Percentiles rank a stretch among this genome's conserved stretches.
Evolutionary conservation across 1,140 invertebrate genomes (phyloP).

Genomic region (Oedothorax gibbosus): DNA sequence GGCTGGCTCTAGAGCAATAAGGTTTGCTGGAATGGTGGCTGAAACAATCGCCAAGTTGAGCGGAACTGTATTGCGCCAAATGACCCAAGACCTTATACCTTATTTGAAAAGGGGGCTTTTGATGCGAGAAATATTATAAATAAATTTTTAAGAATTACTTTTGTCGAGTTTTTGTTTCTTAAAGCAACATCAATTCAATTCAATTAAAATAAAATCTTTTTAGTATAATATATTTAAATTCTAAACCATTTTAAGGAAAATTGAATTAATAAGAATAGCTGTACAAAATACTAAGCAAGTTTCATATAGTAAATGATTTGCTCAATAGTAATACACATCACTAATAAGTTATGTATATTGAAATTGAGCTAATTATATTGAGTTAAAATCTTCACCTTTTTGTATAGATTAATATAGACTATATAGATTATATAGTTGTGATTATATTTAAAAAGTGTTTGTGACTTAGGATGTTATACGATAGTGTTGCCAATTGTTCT

Average conservation of each 20-base stretch:
- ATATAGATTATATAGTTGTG: too few relatives aligned
- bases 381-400: background rate
- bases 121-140: background rate
- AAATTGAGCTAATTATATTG: too few relatives aligned
- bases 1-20: slow-evolving; percentile 5
- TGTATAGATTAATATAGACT: background rate
- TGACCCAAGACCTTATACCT: background rate
- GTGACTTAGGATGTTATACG: background rate
- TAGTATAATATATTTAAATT: too few relatives aligned
- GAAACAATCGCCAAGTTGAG: background rate
- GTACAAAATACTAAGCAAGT: too few relatives aligned
- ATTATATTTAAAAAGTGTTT: background rate
- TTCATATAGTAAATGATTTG: too few relatives aligned
- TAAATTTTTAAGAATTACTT: background rate
- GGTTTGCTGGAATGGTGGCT: background rate
- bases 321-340: too few relatives aligned
- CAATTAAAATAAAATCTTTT: too few relatives aligned
- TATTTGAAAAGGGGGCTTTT: background rate
- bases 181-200: too few relatives aligned
- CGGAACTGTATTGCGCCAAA: background rate
- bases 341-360: too few relatives aligned
- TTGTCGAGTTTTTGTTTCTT: background rate
- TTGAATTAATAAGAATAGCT: too few relatives aligned
- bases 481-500: background rate
- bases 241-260: too few relatives aligned